A percentile compares a stretch with the other conserved stretches of the same genome.
Evolutionary conservation across 2,113 vertebrate genomes (phyloP).

Genomic region (Orycteropus afer): DNA sequence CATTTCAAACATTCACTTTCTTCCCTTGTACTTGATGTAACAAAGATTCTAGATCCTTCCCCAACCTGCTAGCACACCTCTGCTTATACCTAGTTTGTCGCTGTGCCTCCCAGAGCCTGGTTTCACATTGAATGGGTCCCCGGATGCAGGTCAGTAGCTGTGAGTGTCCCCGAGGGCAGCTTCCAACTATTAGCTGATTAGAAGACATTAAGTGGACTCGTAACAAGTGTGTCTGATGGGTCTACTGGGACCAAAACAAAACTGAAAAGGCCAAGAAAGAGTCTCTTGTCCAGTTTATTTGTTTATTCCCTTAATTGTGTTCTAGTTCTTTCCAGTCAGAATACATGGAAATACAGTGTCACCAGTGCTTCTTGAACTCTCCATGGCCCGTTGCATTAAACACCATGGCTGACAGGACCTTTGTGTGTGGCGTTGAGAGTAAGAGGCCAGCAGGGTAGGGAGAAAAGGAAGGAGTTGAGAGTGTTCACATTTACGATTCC

Average conservation of each 20-base stretch:
- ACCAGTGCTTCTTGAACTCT: no score
- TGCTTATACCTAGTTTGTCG: not conserved
- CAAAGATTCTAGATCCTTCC: accelerated
- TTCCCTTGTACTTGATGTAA: not conserved
- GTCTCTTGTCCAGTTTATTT: not conserved
- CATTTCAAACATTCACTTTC: not conserved
- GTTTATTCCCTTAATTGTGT: not conserved
- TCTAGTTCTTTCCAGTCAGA: not conserved
- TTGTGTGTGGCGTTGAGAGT: not conserved
- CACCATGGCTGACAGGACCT: not conserved
- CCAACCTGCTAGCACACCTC: not conserved
- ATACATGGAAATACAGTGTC: not conserved
- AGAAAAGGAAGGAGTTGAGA: not conserved
- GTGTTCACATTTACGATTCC: not conserved
- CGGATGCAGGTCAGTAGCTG: not conserved
- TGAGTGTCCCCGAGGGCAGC: not conserved
- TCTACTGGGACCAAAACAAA: not conserved
- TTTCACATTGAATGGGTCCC: not conserved
- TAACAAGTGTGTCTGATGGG: not conserved
- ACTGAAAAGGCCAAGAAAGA: not conserved
- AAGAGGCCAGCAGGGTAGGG: not conserved
- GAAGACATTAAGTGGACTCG: not conserved
- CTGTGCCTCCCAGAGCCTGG: not conserved
- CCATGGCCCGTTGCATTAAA: not conserved
- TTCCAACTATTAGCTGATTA: not conserved